These are phyloP conservation scores for Agrotis exclamationis DNA, from an alignment of 2,888 invertebrate genomes.

Conservation along the genomic window DNA sequence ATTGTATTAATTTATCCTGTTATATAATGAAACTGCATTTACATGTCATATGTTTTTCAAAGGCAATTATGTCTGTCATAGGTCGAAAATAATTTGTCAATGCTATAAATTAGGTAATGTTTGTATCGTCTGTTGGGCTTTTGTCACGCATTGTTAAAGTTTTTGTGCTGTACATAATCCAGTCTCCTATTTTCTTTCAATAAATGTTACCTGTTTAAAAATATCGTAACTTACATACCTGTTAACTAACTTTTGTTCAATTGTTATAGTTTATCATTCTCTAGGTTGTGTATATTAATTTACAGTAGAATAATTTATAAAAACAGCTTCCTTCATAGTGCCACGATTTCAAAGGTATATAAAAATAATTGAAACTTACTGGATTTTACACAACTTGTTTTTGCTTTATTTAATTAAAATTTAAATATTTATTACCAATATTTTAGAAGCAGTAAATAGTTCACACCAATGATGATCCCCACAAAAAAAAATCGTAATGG, in stretches of 20 bases:
- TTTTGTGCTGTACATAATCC: conserved; percentile 43
- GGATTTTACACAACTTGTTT: conserved; percentile 58
- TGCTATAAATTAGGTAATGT: background rate
- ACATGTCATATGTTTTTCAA: conserved; percentile 15
- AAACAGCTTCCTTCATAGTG: conserved; percentile 8
- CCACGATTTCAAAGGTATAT: conserved; percentile 29
- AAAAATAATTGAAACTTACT: conserved; percentile 22
- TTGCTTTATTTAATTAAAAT: conserved; percentile 60
- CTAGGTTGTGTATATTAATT: conserved; percentile 32
- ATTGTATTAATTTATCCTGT: background rate
- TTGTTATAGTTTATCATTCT: conserved; percentile 36
- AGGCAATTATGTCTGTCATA: background rate
- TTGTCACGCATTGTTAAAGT: background rate
- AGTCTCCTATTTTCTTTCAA: conserved; percentile 39
- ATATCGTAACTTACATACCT: conserved; percentile 40
- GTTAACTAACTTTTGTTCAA: conserved; percentile 27
- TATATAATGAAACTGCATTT: background rate
- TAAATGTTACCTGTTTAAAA: conserved; percentile 41
- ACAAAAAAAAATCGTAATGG: background rate
- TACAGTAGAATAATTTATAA: conserved; percentile 20
- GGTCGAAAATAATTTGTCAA: conserved; percentile 1
- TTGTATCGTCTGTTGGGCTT: background rate
- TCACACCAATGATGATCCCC: conserved; percentile 49
- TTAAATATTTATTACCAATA: conserved; percentile 47
- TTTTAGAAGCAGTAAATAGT: conserved; percentile 53